Conservation (phyloP, 2,113 vertebrate genomes). For the Stigmatopora argus region DNA sequence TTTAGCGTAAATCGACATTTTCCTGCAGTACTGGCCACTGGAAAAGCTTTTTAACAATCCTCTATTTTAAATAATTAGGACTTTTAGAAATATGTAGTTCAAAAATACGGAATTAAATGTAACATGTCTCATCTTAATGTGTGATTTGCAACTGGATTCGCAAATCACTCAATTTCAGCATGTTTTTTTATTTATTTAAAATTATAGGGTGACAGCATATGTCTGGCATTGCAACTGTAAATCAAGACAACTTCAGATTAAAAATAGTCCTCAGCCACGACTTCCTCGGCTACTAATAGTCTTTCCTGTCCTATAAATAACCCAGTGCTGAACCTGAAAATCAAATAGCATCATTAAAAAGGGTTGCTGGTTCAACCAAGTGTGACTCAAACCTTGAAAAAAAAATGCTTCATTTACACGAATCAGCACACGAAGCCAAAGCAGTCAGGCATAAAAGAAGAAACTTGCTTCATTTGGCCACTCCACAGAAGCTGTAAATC, state of each 20-base stretch:
- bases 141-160: not conserved
- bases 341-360: conserved; percentile 39
- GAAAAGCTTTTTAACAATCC: conserved; percentile 7
- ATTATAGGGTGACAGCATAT: conserved; percentile 6
- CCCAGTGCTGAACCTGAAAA: conserved; percentile 48
- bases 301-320: conserved; percentile 64
- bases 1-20: not conserved
- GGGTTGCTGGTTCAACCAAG: conserved; percentile 36
- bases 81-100: conserved; percentile 17
- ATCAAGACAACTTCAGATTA: conserved; percentile 23
- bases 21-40: not conserved
- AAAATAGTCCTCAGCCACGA: conserved; percentile 48
- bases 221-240: conserved; percentile 4
- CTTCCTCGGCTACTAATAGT: conserved; percentile 63
- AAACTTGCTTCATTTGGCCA: conserved; percentile 5
- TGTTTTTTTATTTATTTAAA: not conserved
- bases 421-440: conserved; percentile 1
- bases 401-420: not conserved
- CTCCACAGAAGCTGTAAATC: conserved; percentile 12
- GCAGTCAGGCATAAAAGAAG: not conserved
- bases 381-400: not conserved
- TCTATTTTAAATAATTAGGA: conserved; percentile 2
- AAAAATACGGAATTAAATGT: not conserved
- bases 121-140: not conserved
- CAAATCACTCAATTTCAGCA: not conserved